Base-by-base conservation (phyloP, 2,888 invertebrate genomes). In the Anticlea derivata region DNA sequence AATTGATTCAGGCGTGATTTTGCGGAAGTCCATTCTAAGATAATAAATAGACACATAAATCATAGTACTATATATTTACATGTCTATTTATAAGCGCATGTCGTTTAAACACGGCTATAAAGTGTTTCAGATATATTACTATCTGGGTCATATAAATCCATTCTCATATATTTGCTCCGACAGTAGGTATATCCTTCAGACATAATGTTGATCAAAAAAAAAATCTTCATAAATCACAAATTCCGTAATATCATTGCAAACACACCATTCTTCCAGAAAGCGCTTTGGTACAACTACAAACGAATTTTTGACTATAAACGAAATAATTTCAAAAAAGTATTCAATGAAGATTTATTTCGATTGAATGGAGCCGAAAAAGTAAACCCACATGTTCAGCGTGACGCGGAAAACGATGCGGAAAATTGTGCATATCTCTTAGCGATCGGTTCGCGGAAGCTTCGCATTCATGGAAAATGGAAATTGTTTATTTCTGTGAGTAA, bases 381-480 rank as follows among this genome's bases (percentile, higher is more conserved):
- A 55, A 17, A 59, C 52, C 57, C 57, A 55, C 57, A 55, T 55
- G 53, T 61, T 55, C 47, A 39, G 33, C 52, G 44, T 54, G 47
- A 55, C 46, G 22, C 47, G 51, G 45, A 50, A 47, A 61, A 55
- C 55, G 55, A 54, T 35, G 50, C 48, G 59, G 57, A 61, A 61
- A 61, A 61, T 61, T 59, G 61, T 55, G 55, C 57, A 59, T 61
- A 59, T 61, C 59, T 55, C 44, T 48, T 48, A 46, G 43, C 46
- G 51, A 55, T 59, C 55, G 51, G 41, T 39, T 52, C 31, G 34
- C 41, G 47, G 53, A 47, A 45, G 48, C 52, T 23, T 30, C 30
- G 29, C 11, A 23, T 22, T 10, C 24, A 30, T 29, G 37, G 13
- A 29, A 33, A 48, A 55, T 29, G 41, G 46, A 51, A 51, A 55